Evolutionary conservation across 1,140 invertebrate genomes (phyloP), one percentile per base, ranked within the genome.

Genomic region (Caenorhabditis briggsae): DNA sequence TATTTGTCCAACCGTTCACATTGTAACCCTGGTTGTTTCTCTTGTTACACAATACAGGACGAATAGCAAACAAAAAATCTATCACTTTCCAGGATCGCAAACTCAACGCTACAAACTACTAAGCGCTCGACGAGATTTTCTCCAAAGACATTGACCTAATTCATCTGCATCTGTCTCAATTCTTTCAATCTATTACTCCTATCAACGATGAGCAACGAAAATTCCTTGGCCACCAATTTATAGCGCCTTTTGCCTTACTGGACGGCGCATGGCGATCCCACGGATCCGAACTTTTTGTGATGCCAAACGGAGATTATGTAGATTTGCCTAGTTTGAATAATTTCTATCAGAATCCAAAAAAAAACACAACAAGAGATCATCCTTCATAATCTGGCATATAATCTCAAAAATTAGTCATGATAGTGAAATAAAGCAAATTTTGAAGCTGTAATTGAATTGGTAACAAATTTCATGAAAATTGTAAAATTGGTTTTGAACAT

Each of bases 281-380:
- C 1, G 33, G 33, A 33, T 33, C 33, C 33, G n/a, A 50, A 11
- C 12, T 78, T 7, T 78, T 78, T 14, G 7, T 61, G 23, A 61
- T 61, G 59, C 59, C 70, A 7, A 78, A 78, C 25, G 70, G 70
- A 20, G 70, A 50, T n/a, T 78, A 78, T 50, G n/a, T 78, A 0
- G 70, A 78, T 11, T 5, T 5, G 16, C 3, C 46, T 3, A 78
- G 53, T 23, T 18, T 78, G 1, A n/a, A 53, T 3, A 78, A 50
- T 20, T 78, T 78, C 33, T 78, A 78, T 23, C 46, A 78, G 23
- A 78, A 78, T 78, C 70, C 70, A 6, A 12, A n/a, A 78, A 50
- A 50, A 78, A 14, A 33, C 33, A 33, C 33, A 3, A 33, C 33
- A 33, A 3, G 33, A 33, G 33, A 33, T 33, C 33, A 33, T 33